Evolutionary conservation across 2,888 invertebrate species (phyloP).

Genomic region (Dioctria rufipes): DNA sequence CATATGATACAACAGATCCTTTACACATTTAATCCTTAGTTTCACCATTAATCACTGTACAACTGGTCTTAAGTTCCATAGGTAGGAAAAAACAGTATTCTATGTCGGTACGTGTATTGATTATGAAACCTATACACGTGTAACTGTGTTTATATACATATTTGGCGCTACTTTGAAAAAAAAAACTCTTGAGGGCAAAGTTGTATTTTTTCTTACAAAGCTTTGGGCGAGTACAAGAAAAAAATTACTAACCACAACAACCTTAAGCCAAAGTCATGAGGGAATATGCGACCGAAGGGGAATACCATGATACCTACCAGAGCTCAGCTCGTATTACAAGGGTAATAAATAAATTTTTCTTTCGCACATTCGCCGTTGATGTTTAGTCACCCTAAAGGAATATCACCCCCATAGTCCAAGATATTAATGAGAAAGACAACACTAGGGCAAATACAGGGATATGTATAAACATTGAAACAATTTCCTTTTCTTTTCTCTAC

Average conservation of each 20-base stretch:
- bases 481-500: conserved; percentile 21
- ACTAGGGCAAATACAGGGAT: too few species aligned
- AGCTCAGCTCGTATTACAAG: neutral
- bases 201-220: neutral
- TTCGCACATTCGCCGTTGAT: conserved; percentile 5
- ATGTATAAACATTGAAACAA: conserved; percentile 20
- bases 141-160: neutral
- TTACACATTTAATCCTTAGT: neutral
- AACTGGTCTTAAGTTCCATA: neutral
- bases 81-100: neutral
- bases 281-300: neutral
- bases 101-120: neutral
- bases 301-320: neutral
- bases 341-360: conserved; percentile 38
- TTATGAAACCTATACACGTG: too few species aligned
- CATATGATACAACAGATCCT: conserved; percentile 24
- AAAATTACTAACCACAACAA: conserved; percentile 21
- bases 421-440: conserved; percentile 15
- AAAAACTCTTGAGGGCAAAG: too few species aligned
- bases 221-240: neutral
- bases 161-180: conserved; percentile 11
- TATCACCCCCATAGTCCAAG: conserved; percentile 4
- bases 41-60: conserved; percentile 24
- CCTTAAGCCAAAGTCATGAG: neutral
- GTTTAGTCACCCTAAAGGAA: conserved; percentile 17